Conservation (phyloP, 2,113 vertebrate species). For the Elachura formosa region DNA sequence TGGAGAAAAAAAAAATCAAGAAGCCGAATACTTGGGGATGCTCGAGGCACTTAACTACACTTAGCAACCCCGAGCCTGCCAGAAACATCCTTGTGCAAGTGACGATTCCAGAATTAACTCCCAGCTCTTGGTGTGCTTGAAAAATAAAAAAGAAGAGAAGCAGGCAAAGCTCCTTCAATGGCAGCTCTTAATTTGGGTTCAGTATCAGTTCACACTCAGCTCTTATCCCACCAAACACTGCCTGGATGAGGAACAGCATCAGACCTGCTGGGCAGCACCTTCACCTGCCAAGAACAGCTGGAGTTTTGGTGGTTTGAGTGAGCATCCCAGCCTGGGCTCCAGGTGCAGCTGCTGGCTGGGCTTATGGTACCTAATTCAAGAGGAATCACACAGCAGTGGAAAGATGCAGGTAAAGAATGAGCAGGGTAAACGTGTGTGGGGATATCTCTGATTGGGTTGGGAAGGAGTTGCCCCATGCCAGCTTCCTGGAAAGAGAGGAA, state of each 20-base stretch:
- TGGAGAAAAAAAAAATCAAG: background rate
- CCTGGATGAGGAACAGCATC: background rate
- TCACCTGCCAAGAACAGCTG: background rate
- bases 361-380: background rate
- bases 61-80: constrained; percentile 48
- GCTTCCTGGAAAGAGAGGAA: background rate
- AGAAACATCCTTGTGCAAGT: constrained; percentile 36
- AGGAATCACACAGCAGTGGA: background rate
- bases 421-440: fast-evolving
- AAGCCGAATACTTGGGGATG: background rate
- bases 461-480: background rate
- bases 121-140: background rate
- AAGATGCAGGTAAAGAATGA: background rate
- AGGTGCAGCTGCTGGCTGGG: background rate
- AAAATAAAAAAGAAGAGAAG: background rate
- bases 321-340: fast-evolving
- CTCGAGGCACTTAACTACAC: constrained; percentile 58
- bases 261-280: background rate
- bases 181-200: background rate
- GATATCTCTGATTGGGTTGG: background rate
- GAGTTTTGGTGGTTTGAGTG: background rate
- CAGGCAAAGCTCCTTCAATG: background rate
- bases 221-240: fast-evolving
- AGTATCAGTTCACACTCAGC: fast-evolving
- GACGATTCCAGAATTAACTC: constrained; percentile 48